Evolutionary conservation across 2,888 invertebrate genomes (phyloP), one percentile per base, ranked within the genome.

Genomic region (Heterodera filipjevi): DNA sequence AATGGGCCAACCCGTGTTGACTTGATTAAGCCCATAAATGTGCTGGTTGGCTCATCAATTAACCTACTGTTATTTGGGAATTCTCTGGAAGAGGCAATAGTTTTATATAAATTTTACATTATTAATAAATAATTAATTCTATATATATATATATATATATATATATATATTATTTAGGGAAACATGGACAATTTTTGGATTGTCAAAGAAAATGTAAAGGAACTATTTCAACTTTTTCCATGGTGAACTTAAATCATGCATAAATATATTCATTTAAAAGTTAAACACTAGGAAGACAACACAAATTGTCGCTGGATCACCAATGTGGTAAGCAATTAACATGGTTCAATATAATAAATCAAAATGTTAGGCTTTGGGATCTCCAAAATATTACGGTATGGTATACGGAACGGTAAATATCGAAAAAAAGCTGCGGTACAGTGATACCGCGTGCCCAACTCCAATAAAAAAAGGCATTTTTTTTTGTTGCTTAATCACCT

Each of bases 1-100:
- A 59, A 59, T 59, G 49, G 53, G 6, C 30, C 66, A 44, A 49
- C 30, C 6, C 22, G 8, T 14, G 30, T 66, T 30, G 64, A 75
- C 32, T 59, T 75, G 14, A 66, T 66, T 0, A 16, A 22, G 39
- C 66, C 66, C 22, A 59, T 75, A 19, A 75, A 39, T 59, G 75
- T 32, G 32, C 33, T 75, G 19, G 46, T 66, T 30, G 75, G 75
- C 6, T 75, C 75, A 27, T 64, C 75, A 3, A 75, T 75, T 8
- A 66, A 75, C 30, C 44, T 75, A 44, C 75, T 75, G 32, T 39
- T 75, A 8, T 75, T 44, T 35, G 75, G 75, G 27, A 64, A 64
- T 30, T 53, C 75, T 10, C 19, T 75, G 39, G 75, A 75, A 75
- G 75, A 75, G 70, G 77, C 44, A 33, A 71, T 22, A 71, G 12